Evolutionary conservation across 1,140 invertebrate species (phyloP).

Genomic region (Mizuhopecten yessoensis): DNA sequence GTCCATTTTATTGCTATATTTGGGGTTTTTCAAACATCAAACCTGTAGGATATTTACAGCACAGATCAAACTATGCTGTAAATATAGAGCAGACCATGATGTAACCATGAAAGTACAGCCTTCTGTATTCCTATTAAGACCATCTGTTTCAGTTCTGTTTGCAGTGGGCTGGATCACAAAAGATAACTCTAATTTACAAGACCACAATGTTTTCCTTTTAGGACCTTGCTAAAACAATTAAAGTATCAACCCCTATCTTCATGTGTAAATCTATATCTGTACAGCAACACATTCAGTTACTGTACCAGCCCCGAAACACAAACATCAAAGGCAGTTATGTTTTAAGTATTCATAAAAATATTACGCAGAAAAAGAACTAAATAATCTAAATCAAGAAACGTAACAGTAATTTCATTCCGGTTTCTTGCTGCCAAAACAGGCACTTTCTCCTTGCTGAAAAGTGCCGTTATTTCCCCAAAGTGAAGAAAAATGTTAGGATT

Average conservation of each 20-base stretch:
- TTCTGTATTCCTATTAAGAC: background rate
- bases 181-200: background rate
- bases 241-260: background rate
- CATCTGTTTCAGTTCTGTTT: conserved; percentile 33
- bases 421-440: too few relatives aligned
- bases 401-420: too few relatives aligned
- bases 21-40: too few relatives aligned
- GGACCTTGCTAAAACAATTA: background rate
- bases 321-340: background rate
- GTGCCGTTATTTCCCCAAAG: too few relatives aligned
- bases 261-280: background rate
- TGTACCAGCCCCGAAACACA: background rate
- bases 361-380: background rate
- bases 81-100: background rate
- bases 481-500: too few relatives aligned
- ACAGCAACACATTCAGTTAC: background rate
- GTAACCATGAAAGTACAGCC: background rate
- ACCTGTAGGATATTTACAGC: too few relatives aligned
- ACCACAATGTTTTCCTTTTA: conserved; percentile 19
- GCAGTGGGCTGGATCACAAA: background rate
- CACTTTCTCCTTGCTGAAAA: too few relatives aligned
- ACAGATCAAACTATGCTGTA: background rate
- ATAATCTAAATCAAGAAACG: background rate
- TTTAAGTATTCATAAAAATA: background rate
- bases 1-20: background rate